Base-by-base conservation (phyloP, 2,113 vertebrate genomes). In the Albula goreensis region DNA sequence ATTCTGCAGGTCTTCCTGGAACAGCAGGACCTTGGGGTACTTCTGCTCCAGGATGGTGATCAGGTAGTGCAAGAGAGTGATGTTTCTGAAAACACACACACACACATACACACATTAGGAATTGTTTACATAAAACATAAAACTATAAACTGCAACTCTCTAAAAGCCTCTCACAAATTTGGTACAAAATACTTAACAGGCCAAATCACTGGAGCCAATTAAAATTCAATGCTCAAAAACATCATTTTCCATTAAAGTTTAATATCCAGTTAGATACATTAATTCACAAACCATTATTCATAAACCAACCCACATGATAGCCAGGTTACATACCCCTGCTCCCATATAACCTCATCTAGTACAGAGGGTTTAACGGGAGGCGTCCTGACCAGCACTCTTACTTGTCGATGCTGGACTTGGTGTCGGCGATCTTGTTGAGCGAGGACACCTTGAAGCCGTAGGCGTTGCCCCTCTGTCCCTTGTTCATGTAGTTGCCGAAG, bases 341-440 rank as follows among this genome's bases (percentile, higher is more conserved):
- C 60, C 60, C 17, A 19, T 15, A 66, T 15, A 66, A 66, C 17
- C 60, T 66, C 60, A 15, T 19, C 22, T 15, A 66, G 22, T 19
- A 3, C 60, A 66, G 17, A 66, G 60, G 60, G 1, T 66, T 66
- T 66, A 66, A 66, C 60, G 17, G 60, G 22, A 1, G 17, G 60
- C 7, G 15, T 66, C 31, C 31, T 41, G 31, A 13, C 3, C 15
- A 66, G 17, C 19, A 15, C 60, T 66, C 98, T 97, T 93, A 99
- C 98, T 99, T 99, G 96, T 99, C 98, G 85, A 99, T 98, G 91
- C 98, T 99, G 93, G 98, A 99, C 91, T 99, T 99, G 85, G 98
- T 99, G 90, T 99, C 98, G 0, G 96, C 98, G 1, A 99, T 99
- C 95, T 99, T 99, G 95, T 99, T 99, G 87, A 99, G 97, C 81